These are phyloP conservation scores for Nannobrachium achirus DNA, from an alignment of 2,113 vertebrate species.

Conservation along the genomic window DNA sequence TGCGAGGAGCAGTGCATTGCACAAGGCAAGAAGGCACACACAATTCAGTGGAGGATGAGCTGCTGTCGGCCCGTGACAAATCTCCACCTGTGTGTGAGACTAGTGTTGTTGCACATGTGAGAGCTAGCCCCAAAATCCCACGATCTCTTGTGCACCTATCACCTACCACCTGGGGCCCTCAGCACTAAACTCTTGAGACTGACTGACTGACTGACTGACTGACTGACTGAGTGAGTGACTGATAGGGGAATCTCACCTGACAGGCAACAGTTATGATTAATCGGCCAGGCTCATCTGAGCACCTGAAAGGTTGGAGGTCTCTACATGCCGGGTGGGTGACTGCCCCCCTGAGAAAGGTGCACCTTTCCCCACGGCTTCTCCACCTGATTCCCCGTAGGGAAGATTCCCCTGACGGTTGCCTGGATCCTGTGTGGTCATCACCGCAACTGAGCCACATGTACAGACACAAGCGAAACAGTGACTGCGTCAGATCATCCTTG, in stretches of 20 bases:
- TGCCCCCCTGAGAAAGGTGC: slow-evolving; percentile 37
- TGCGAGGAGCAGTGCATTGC: neutral
- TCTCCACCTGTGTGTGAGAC: slow-evolving; percentile 76
- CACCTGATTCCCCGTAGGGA: slow-evolving; percentile 71
- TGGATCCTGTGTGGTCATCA: slow-evolving; percentile 60
- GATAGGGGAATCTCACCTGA: slow-evolving; percentile 75
- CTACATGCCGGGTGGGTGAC: slow-evolving; percentile 44
- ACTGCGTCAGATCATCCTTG: slow-evolving; percentile 16
- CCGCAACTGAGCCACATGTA: slow-evolving; percentile 9
- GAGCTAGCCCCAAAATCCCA: slow-evolving; percentile 68
- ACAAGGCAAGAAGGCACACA: slow-evolving; percentile 16
- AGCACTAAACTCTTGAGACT: too few relatives aligned
- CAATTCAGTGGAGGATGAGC: slow-evolving; percentile 71
- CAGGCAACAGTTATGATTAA: slow-evolving; percentile 71
- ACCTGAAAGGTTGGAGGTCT: slow-evolving; percentile 59
- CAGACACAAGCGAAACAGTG: slow-evolving; percentile 12
- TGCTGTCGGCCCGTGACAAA: slow-evolving; percentile 73
- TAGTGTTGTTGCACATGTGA: slow-evolving; percentile 73
- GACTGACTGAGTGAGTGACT: slow-evolving; percentile 58
- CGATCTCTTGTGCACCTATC: slow-evolving; percentile 62
- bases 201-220: slow-evolving; percentile 24
- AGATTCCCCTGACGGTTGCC: slow-evolving; percentile 47
- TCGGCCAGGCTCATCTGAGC: slow-evolving; percentile 70
- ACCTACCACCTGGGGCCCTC: slow-evolving; percentile 69
- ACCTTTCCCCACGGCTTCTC: slow-evolving; percentile 53